A percentile compares a stretch with the other conserved stretches of the same genome.
These are phyloP conservation scores for Tachina grossa DNA, from an alignment of 2,888 invertebrate species.

Conservation along the genomic window DNA sequence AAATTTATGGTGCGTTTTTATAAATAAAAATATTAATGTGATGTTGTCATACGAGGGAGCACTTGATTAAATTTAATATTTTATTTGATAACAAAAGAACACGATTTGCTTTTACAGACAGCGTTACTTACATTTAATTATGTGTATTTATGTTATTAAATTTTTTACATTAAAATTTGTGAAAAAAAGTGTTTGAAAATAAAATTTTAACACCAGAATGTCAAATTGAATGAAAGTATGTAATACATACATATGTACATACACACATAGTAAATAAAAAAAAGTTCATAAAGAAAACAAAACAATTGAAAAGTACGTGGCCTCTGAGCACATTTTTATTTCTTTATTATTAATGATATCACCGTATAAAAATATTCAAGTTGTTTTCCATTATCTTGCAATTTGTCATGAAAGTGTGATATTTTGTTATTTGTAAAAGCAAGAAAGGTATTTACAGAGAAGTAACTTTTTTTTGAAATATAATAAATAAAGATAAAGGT, in stretches of 20 bases:
- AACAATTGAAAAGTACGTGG: slow-evolving; percentile 20
- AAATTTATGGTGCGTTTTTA: background rate
- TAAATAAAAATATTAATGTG: slow-evolving; percentile 9
- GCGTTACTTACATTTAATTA: background rate
- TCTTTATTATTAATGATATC: slow-evolving; percentile 57
- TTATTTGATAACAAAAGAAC: slow-evolving; percentile 26
- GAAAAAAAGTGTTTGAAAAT: slow-evolving; percentile 6
- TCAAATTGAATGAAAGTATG: slow-evolving; percentile 49
- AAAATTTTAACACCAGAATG: slow-evolving; percentile 48
- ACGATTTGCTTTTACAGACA: background rate
- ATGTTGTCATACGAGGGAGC: slow-evolving; percentile 6
- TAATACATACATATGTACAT: background rate
- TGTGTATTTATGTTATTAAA: slow-evolving; percentile 1
- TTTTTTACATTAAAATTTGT: slow-evolving; percentile 49
- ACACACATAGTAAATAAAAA: slow-evolving; percentile 7
- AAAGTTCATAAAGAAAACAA: slow-evolving; percentile 14
- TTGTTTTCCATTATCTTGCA: slow-evolving; percentile 19
- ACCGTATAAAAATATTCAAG: slow-evolving; percentile 53
- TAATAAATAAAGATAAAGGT: no score
- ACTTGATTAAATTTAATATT: slow-evolving; percentile 34
- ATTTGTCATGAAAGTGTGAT: slow-evolving; percentile 25
- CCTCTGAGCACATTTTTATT: background rate
- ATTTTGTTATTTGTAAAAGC: background rate
- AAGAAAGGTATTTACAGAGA: background rate
- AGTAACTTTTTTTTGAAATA: background rate